A percentile compares a stretch with the other conserved stretches of the same genome.
Conservation (phyloP, 2,113 vertebrate species). For the Glaucomys volans region DNA sequence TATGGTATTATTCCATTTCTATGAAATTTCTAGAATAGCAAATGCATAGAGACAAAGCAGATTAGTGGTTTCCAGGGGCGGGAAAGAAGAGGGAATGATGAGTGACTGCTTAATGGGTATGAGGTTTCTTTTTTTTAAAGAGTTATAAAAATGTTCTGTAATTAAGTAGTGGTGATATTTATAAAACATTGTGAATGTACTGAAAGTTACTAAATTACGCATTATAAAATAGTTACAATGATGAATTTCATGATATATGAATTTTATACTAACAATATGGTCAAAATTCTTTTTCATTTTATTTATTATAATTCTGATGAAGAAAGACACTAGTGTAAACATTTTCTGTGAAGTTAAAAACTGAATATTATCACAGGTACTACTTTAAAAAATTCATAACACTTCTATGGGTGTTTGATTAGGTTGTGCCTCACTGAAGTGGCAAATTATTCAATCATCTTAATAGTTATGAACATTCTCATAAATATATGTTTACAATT, state of each 20-base stretch:
- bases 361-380: not conserved
- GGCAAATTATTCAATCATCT: slow-evolving; percentile 9
- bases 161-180: not conserved
- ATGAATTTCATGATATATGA: slow-evolving; percentile 3
- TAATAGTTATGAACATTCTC: not conserved
- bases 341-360: slow-evolving; percentile 53
- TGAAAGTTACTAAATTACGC: not conserved
- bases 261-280: not conserved
- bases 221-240: not conserved
- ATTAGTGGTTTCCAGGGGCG: not conserved
- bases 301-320: slow-evolving; percentile 39
- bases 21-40: not conserved
- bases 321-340: slow-evolving; percentile 22
- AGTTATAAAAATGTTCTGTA: not conserved
- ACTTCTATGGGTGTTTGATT: slow-evolving; percentile 25
- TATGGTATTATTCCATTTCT: not conserved
- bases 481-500: slow-evolving; percentile 42
- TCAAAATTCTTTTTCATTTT: slow-evolving; percentile 34
- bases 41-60: not conserved
- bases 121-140: not conserved
- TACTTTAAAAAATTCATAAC: not conserved
- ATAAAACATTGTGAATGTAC: not conserved
- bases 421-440: not conserved
- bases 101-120: not conserved
- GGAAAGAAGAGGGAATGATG: not conserved